Base-by-base conservation (phyloP, 2,888 invertebrate species). In the Standfussiana lucernea region DNA sequence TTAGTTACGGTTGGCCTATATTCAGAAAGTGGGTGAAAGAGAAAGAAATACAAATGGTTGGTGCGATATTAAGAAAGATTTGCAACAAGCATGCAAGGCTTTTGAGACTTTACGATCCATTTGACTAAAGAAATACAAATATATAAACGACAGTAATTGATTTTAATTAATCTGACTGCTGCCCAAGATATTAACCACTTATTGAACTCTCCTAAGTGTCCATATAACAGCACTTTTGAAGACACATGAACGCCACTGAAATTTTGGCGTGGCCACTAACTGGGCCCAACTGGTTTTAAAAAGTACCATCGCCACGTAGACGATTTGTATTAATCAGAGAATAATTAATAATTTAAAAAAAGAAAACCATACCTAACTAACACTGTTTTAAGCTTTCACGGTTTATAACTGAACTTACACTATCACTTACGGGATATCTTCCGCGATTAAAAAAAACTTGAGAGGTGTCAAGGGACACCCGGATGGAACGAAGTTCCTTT, bases 1-100 rank as follows among this genome's bases (percentile, higher is more conserved):
- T 82, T 64, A 47, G 53, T 50, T 21, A 74, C 61, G 18, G 45
- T 50, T 45, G 4, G 42, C n/a, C 42, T 37, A 47, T 68, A 18
- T 45, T 64, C 59, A 35, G 65, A n/a, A 68, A 68, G 21, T 40
- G 35, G 1, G 1, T n/a, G 8, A 35, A 66, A 69, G 18, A 1
- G 2, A 3, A 28, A 56, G 13, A 21, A 61, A 35, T 15, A 35
- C 59, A 18, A 3, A n/a, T 47, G 18, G 3, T 24, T 47, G 2
- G 24, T 50, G 6, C 13, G 35, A 61, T 21, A 18, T 42, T 3
- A 53, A 64, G 13, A 0, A 35, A 50, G 40, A 62, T 77, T 50
- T 28, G 15, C 42, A 45, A 8, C 37, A 37, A 72, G 40, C 3
- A 35, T 42, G 40, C n/a, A 77, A 42, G 7, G 7, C 18, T 11